Base-by-base conservation (phyloP, 2,113 vertebrate genomes). In the Cinclus cinclus region DNA sequence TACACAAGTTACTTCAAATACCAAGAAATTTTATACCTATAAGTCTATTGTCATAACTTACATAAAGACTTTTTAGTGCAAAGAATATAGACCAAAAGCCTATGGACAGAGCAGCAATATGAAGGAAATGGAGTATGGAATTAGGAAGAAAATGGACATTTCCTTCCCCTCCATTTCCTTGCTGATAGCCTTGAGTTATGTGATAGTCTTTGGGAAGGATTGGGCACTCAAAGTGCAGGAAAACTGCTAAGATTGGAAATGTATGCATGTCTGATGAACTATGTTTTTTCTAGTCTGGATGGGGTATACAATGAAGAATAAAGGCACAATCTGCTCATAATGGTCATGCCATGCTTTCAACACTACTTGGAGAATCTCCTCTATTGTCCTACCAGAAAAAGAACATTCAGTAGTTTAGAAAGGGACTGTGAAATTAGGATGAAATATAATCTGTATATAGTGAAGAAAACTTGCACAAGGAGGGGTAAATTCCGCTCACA, bases 1-100 rank as follows among this genome's bases (percentile, higher is more conserved):
- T 31, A 55, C 10, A 76, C 9, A 44, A 33, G 2, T 76, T 50
- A 33, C 30, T 85, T 79, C 39, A 79, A 60, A 59, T 77, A 83
- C 42, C 0, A 69, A 58, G 39, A 56, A 16, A 28, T 1, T 8
- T 28, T 58, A 31, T 46, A 24, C 9, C 13, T 53, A 2, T n/a
- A 33, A 28, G 37, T 16, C 18, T 69, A 6, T 39, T 64, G 14
- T n/a, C 3, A 8, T 37, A 75, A 50, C 4, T 44, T 67, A 62
- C 12, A 67, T 13, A 47, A 58, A 39, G 21, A 55, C 30, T 27
- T 87, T 10, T 63, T 71, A 60, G 9, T 19, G 10, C 28, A 59
- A 82, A 60, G 33, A 46, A 69, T 46, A n/a, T 4, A 39, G 42
- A 62, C 14, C 23, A 52, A 47, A 60, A 47, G 4, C 39, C 11